These are phyloP conservation scores for Apis cerana DNA, from an alignment of 1,140 invertebrate species.

Conservation along the genomic window DNA sequence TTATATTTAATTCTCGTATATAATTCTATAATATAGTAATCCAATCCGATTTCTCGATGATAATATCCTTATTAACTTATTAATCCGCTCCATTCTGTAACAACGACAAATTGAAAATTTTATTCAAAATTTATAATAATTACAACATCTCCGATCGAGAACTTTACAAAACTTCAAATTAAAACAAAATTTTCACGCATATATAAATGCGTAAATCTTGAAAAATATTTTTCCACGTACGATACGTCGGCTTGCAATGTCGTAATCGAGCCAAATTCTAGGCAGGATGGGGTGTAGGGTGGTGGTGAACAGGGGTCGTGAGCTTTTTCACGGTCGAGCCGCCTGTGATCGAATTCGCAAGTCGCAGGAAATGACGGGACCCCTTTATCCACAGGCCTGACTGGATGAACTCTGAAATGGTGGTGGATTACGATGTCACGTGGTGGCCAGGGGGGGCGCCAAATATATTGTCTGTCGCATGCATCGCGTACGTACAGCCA, in stretches of 20 bases:
- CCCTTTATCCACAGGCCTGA: slow-evolving; percentile 55
- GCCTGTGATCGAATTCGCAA: slow-evolving; percentile 60
- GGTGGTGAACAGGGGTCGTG: not conserved
- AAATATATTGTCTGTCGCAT: slow-evolving; percentile 71
- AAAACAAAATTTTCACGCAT: not conserved
- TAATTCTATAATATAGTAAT: too few species aligned
- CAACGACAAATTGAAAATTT: too few species aligned
- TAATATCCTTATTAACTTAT: too few species aligned
- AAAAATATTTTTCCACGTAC: not conserved
- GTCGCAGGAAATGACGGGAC: slow-evolving; percentile 58
- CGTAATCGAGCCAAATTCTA: not conserved
- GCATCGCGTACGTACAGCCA: slow-evolving; percentile 63
- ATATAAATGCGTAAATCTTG: not conserved
- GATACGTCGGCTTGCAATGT: too few species aligned
- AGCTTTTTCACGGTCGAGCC: slow-evolving; percentile 36
- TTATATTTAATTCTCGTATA: too few species aligned
- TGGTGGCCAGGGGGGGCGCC: slow-evolving; percentile 52
- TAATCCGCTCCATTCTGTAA: too few species aligned
- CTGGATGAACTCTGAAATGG: slow-evolving; percentile 64
- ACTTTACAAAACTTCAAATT: too few species aligned
- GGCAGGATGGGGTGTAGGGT: not conserved
- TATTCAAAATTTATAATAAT: too few species aligned
- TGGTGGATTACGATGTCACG: slow-evolving; percentile 63
- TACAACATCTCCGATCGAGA: too few species aligned
- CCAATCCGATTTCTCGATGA: too few species aligned